Percentiles rank a stretch among this genome's conserved stretches.
Conservation (phyloP, 2,888 invertebrate species). For the Yponomeuta plumbellus region DNA sequence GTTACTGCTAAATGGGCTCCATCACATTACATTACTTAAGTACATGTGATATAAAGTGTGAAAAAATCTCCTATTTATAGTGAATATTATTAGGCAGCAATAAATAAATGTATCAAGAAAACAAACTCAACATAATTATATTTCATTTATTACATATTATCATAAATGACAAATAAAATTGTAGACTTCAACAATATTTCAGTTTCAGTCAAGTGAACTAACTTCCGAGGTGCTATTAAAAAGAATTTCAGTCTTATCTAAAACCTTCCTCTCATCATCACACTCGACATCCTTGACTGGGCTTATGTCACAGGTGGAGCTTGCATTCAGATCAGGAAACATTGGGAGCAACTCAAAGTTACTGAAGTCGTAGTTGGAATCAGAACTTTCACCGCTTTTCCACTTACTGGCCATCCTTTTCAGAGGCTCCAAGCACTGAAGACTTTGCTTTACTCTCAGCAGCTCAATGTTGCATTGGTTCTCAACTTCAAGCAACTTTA, state of each 20-base stretch:
- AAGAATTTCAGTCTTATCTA: not conserved
- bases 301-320: slow-evolving; percentile 38
- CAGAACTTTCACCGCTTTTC: slow-evolving; percentile 41
- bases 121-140: too few species aligned
- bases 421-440: slow-evolving; percentile 64
- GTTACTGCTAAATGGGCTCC: too few species aligned
- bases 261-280: slow-evolving; percentile 13
- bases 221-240: not conserved
- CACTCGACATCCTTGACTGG: slow-evolving; percentile 34
- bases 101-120: too few species aligned
- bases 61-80: too few species aligned
- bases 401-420: slow-evolving; percentile 60
- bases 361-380: slow-evolving; percentile 42
- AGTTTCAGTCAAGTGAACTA: not conserved
- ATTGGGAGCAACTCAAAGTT: slow-evolving; percentile 54
- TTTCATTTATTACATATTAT: too few species aligned
- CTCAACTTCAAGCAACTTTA: slow-evolving; percentile 65
- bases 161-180: not conserved
- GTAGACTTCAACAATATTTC: not conserved
- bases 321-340: slow-evolving; percentile 48
- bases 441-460: slow-evolving; percentile 61
- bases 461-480: slow-evolving; percentile 69
- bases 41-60: too few species aligned
- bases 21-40: too few species aligned
- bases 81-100: too few species aligned